phyloP scores from a whole-genome alignment of 2,113 vertebrate genomes.

The Sebastes schlegelii region DNA sequence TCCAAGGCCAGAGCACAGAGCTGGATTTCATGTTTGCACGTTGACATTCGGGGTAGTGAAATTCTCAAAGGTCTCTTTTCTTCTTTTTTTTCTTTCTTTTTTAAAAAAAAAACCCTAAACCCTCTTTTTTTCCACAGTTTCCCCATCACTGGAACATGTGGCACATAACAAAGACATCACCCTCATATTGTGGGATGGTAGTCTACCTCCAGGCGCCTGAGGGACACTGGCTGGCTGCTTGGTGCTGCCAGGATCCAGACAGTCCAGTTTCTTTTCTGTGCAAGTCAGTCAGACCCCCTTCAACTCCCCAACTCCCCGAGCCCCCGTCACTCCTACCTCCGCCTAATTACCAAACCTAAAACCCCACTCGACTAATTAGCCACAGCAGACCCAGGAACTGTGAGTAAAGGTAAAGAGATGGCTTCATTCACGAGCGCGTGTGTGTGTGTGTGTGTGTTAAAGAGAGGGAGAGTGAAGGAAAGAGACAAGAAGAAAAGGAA shows the following conservation, averaged over 20 bases:
- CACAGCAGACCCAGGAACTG: slow-evolving; percentile 90
- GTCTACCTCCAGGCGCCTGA: slow-evolving; percentile 76
- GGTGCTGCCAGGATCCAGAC: slow-evolving; percentile 80
- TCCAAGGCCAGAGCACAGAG: slow-evolving; percentile 1
- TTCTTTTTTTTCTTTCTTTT: neutral
- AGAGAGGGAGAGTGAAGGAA: too few species aligned
- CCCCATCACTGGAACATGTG: slow-evolving; percentile 63
- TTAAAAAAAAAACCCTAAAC: slow-evolving; percentile 1
- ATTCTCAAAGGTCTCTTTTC: slow-evolving; percentile 56
- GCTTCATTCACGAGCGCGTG: slow-evolving; percentile 82
- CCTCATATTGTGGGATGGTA: slow-evolving; percentile 69
- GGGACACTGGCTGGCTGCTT: slow-evolving; percentile 77
- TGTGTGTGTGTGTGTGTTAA: slow-evolving; percentile 38
- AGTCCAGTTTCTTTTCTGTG: slow-evolving; percentile 75
- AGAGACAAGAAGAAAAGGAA: slow-evolving; percentile 74
- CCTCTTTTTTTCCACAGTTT: slow-evolving; percentile 41
- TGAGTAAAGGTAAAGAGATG: slow-evolving; percentile 91
- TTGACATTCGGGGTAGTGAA: slow-evolving; percentile 45
- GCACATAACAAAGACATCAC: slow-evolving; percentile 82
- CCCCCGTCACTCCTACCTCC: slow-evolving; percentile 78
- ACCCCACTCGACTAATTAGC: slow-evolving; percentile 92
- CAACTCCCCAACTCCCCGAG: slow-evolving; percentile 79
- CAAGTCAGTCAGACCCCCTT: slow-evolving; percentile 79
- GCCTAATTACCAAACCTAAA: slow-evolving; percentile 86
- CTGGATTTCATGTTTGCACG: slow-evolving; percentile 33